Evolutionary conservation across 2,888 invertebrate genomes (phyloP).

Genomic region (Ophion costatus): DNA sequence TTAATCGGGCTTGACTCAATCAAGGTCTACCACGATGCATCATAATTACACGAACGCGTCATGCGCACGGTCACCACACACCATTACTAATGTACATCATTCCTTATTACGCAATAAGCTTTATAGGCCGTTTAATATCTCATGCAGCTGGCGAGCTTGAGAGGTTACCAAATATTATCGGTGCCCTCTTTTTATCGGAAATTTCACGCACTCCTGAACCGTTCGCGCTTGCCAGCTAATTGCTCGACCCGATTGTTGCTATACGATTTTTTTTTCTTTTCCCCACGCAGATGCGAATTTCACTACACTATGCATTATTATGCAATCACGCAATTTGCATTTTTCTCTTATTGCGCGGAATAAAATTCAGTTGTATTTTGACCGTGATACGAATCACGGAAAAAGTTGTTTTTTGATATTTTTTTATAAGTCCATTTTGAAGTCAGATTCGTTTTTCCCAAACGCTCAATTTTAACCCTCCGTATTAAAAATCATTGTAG

Average conservation of each 20-base stretch:
- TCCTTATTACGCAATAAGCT: constrained; percentile 2
- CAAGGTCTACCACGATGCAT: not conserved
- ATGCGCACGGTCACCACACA: not conserved
- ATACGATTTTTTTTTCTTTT: not conserved
- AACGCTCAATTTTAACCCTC: too few species aligned
- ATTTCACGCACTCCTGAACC: not conserved
- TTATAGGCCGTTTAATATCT: constrained; percentile 31
- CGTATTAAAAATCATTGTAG: too few species aligned
- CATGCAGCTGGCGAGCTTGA: not conserved
- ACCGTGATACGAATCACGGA: not conserved
- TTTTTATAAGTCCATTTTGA: not conserved
- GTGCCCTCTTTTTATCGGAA: not conserved
- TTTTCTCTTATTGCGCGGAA: not conserved
- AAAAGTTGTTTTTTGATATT: not conserved
- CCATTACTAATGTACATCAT: constrained; percentile 2
- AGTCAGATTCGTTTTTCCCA: too few species aligned
- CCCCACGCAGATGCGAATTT: not conserved
- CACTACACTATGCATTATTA: not conserved
- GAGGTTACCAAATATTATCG: constrained; percentile 44
- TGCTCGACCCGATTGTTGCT: not conserved
- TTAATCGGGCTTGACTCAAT: not conserved
- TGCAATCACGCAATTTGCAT: not conserved
- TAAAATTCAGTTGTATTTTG: not conserved
- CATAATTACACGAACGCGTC: not conserved
- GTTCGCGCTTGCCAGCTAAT: not conserved